Evolutionary conservation across 2,113 vertebrate genomes (phyloP), one percentile per base, ranked within the genome.

Genomic region (Callocephalon fimbriatum): DNA sequence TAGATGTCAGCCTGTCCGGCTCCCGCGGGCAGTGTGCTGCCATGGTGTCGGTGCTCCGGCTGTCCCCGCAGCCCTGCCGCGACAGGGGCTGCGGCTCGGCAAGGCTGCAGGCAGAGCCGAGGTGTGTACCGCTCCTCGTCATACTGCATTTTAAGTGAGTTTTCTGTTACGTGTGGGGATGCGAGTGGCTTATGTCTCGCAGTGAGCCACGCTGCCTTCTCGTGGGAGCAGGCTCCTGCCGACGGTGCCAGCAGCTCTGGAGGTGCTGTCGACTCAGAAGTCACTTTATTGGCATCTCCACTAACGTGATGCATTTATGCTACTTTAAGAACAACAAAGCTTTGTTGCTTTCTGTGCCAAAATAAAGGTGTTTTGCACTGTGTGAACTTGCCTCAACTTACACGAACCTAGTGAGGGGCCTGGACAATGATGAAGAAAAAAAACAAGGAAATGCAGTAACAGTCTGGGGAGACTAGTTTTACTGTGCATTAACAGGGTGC

Each of bases 111-210:
- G 29, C 61, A 9, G 68, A 48, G 13, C 32, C 7, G 18, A 59
- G 71, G 11, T 23, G 22, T 4, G 9, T 37, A 13, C 21, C 48
- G 0, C 1, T 51, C 48, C 86, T 56, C 85, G 4, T 4, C 59
- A 3, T 2, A 1, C 23, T 0, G 14, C 40, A 29, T 7, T 32
- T 29, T 0, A 5, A 13, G 6, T 2, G 45, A 4, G 2, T 48
- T 62, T 65, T 12, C 32, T 12, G 20, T 15, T 2, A 29, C 0
- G 44, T 2, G 6, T 7, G 54, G 3, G 47, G 22, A 5, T 10
- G 31, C 0, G 29, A 23, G 66, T 2, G 56, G 23, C 2, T 22
- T 1, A 17, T 3, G 4, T 63, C 70, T 44, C 10, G 5, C 7
- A 0, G 50, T 6, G 27, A 77, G n/a, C 77, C 54, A 18, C 10